These are phyloP conservation scores for Ditylenchus dipsaci DNA, from an alignment of 1,140 invertebrate species.

Conservation along the genomic window DNA sequence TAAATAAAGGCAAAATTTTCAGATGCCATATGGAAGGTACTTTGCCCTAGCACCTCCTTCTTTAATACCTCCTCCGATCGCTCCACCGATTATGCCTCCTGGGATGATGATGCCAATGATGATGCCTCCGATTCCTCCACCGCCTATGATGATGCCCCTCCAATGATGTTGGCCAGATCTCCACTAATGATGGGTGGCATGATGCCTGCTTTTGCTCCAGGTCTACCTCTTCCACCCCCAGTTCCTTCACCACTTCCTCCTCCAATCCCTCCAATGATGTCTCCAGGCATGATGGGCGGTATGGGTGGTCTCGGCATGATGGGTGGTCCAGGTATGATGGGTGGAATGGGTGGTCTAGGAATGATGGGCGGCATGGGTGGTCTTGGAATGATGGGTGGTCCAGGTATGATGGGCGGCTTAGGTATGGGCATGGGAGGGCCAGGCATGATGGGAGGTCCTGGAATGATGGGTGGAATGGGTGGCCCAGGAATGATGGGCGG, in stretches of 20 bases:
- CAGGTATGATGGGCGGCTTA: neutral
- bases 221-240: neutral
- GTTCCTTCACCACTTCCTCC: neutral
- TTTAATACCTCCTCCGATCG: neutral
- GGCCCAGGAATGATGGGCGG: neutral
- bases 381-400: neutral
- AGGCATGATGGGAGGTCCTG: neutral
- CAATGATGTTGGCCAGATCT: neutral
- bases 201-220: neutral
- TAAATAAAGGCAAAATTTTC: neutral
- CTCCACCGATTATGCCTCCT: neutral
- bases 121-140: conserved; percentile 1
- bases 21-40: conserved; percentile 3
- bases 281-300: conserved; percentile 1
- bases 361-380: neutral
- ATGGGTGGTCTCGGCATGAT: neutral
- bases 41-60: neutral
- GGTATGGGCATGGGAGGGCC: neutral
- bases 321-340: neutral
- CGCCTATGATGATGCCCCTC: neutral
- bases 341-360: neutral
- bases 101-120: conserved; percentile 1
- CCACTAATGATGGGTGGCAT: neutral
- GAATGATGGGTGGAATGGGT: neutral
- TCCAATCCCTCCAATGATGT: neutral